Evolutionary conservation across 2,113 vertebrate genomes (phyloP).

Genomic region (Bubo scandiacus): DNA sequence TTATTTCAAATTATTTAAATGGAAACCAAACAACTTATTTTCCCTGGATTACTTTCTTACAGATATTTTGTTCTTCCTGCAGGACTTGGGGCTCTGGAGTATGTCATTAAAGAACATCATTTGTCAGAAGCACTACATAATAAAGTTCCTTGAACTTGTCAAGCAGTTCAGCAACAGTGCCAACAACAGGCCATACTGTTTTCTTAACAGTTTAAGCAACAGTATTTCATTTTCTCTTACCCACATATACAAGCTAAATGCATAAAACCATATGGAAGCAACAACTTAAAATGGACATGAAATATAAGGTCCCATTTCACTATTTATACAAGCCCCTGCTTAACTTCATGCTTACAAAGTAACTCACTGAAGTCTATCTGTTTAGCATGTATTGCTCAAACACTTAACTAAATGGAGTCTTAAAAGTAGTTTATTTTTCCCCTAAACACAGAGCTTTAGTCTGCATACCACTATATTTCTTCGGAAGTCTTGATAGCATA

Average conservation of each 20-base stretch:
- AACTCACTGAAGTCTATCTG: neutral
- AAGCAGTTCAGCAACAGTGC: neutral
- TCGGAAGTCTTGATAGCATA: neutral
- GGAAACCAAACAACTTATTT: constrained; percentile 31
- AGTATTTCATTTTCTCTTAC: neutral
- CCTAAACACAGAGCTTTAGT: neutral
- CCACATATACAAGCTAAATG: neutral
- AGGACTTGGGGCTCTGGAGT: constrained; percentile 18
- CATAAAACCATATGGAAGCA: neutral
- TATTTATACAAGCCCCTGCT: neutral
- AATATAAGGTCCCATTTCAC: neutral
- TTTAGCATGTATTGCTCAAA: neutral
- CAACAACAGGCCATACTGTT: neutral
- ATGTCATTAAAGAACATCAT: neutral
- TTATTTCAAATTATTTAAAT: neutral
- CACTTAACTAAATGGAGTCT: neutral
- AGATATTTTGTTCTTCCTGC: neutral
- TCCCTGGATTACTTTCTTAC: neutral
- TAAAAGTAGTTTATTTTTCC: neutral
- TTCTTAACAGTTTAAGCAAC: neutral
- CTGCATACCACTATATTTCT: neutral
- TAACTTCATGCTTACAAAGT: neutral
- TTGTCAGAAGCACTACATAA: neutral
- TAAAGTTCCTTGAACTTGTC: neutral
- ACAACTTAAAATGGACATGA: neutral